Evolutionary conservation across 1,140 invertebrate species (phyloP), one percentile per base, ranked within the genome.

Genomic region (Anastrepha ludens): DNA sequence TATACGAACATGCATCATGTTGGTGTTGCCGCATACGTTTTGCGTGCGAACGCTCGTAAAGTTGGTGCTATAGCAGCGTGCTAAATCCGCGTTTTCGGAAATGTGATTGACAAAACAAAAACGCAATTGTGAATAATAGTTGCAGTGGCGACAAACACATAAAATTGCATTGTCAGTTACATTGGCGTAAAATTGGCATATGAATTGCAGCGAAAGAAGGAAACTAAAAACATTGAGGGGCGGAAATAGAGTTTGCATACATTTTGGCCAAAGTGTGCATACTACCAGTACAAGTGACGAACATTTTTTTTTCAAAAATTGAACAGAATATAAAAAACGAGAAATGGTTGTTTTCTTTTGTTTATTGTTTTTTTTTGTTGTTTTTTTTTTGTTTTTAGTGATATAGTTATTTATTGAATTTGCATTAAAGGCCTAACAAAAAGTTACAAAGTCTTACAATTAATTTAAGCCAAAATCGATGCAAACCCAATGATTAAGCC

Each of bases 171-270:
- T 74, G 41, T 74, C 67, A 17, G 41, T 74, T 44, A 39, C 67
- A 74, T 15, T 74, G 67, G 41, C 67, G 41, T 41, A 41, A 74
- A 74, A 74, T 74, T 74, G 67, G 67, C 67, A 74, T 74, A 74
- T 47, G 39, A 74, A 74, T 47, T 44, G 39, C 67, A 15, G 7
- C 67, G 47, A 74, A 44, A 74, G 13, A 74, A 55, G 11, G 11
- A 55, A 74, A 17, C 1, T 47, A 47, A 44, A 47, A 47, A 47
- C 6, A 55, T 55, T 55, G 50, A 29, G 50, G 9, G 6, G 13
- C 15, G 41, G 41, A 74, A 74, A 74, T 44, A 15, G 44, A 47
- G 20, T 64, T 64, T 64, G 29, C 29, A 29, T 29, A 29, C 29
- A 29, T 29, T 29, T 29, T 29, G 29, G 29, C 0, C 0, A 0